Evolutionary conservation across 2,888 invertebrate genomes (phyloP).

Genomic region (Laothoe populi): DNA sequence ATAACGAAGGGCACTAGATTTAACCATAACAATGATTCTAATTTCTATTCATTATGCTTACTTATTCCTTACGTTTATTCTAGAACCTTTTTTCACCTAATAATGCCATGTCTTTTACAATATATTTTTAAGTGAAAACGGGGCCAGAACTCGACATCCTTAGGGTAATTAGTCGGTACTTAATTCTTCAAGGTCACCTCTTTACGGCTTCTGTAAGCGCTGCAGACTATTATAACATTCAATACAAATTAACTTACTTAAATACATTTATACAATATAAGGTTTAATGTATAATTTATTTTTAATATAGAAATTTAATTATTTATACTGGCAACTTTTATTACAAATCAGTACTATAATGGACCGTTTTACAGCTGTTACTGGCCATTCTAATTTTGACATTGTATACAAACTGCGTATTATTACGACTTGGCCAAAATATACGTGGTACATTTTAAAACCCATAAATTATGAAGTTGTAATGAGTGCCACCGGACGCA

Average conservation of each 20-base stretch:
- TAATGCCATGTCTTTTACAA: neutral
- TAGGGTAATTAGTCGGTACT: neutral
- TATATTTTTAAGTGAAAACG: neutral
- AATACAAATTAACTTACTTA: neutral
- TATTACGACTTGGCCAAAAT: slow-evolving; percentile 7
- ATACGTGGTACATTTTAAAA: slow-evolving; percentile 19
- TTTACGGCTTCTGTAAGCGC: neutral
- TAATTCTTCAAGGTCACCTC: neutral
- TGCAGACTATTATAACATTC: neutral
- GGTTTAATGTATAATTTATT: neutral
- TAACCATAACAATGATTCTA: no score
- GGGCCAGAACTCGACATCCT: neutral
- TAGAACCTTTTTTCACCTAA: neutral
- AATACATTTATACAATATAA: no score
- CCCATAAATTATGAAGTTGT: slow-evolving; percentile 20
- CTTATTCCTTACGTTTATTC: no score
- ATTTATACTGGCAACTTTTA: neutral
- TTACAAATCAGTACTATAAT: slow-evolving; percentile 8
- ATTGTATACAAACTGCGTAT: slow-evolving; percentile 9
- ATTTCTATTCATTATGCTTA: no score
- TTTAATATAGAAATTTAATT: neutral
- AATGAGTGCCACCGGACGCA: slow-evolving; percentile 3
- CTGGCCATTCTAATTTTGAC: slow-evolving; percentile 2
- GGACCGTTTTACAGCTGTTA: slow-evolving; percentile 3
- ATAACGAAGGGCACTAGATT: no score